Percentiles rank a stretch among this genome's conserved stretches.
phyloP scores from a whole-genome alignment of 2,888 invertebrate species.

The Melanchra persicariae region DNA sequence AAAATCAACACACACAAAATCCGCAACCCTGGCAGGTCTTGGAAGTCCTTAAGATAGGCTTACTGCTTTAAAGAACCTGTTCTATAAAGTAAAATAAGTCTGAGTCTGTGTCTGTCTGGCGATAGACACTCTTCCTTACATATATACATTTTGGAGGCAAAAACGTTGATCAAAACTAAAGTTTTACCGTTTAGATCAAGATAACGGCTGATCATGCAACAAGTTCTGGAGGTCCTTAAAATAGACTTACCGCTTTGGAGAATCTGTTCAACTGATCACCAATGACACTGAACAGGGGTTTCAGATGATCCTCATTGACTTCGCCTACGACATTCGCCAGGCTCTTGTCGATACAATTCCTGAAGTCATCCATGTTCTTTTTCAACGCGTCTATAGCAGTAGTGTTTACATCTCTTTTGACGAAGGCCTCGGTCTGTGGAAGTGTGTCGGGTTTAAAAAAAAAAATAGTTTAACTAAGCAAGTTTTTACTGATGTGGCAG shows the following conservation, averaged over 20 bases:
- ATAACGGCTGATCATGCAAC: not conserved
- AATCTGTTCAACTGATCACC: slow-evolving; percentile 82
- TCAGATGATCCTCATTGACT: slow-evolving; percentile 80
- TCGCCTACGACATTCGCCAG: slow-evolving; percentile 77
- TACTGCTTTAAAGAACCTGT: too few relatives aligned
- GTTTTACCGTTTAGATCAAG: too few relatives aligned
- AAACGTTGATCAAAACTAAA: too few relatives aligned
- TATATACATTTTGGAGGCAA: too few relatives aligned
- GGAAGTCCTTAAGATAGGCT: too few relatives aligned
- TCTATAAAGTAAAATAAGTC: too few relatives aligned
- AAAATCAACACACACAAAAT: too few relatives aligned
- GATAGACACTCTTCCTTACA: too few relatives aligned
- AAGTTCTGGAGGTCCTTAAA: not conserved
- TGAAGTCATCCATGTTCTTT: slow-evolving; percentile 78
- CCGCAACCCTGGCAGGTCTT: too few relatives aligned
- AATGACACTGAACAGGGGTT: slow-evolving; percentile 78
- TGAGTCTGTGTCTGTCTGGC: too few relatives aligned
- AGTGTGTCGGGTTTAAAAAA: not conserved
- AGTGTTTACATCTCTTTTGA: slow-evolving; percentile 69
- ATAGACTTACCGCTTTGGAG: slow-evolving; percentile 69
- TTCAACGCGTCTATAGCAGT: slow-evolving; percentile 71
- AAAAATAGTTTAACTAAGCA: not conserved
- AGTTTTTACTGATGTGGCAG: not conserved
- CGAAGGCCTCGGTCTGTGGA: slow-evolving; percentile 72
- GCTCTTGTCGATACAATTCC: slow-evolving; percentile 79